Percentiles rank a stretch among this genome's conserved stretches.
These are phyloP conservation scores for Ericerus pela DNA, from an alignment of 1,140 invertebrate genomes.

Conservation along the genomic window DNA sequence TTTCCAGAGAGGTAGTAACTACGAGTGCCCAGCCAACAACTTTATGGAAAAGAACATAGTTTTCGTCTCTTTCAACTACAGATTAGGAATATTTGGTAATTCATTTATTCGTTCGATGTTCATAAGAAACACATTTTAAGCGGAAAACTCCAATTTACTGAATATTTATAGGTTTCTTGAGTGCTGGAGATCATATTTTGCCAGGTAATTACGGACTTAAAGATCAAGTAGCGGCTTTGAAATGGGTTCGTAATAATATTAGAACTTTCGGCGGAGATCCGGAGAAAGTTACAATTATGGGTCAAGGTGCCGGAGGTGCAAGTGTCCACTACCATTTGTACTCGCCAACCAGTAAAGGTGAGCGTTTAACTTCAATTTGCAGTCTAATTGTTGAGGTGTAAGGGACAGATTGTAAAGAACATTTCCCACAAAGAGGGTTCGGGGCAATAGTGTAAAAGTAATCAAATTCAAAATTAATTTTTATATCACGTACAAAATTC, in stretches of 20 bases:
- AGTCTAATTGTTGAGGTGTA: too few species aligned
- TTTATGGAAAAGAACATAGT: conserved; percentile 40
- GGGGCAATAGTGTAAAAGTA: too few species aligned
- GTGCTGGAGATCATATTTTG: neutral
- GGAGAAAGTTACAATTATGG: conserved; percentile 71
- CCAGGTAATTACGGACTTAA: conserved; percentile 82
- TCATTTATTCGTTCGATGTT: neutral
- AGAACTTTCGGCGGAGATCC: conserved; percentile 70
- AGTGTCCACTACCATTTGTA: conserved; percentile 55
- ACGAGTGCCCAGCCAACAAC: conserved; percentile 32
- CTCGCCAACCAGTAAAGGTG: conserved; percentile 31
- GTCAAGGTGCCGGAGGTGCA: conserved; percentile 62
- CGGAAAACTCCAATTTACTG: neutral
- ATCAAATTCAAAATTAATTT: too few species aligned
- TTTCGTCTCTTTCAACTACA: conserved; percentile 45
- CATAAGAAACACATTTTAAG: too few species aligned
- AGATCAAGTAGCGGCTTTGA: conserved; percentile 74
- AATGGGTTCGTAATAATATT: conserved; percentile 76
- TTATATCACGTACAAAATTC: too few species aligned
- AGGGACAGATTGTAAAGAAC: too few species aligned
- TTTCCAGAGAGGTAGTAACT: conserved; percentile 33
- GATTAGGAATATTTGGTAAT: conserved; percentile 36
- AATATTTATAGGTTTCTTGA: neutral
- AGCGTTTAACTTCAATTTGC: too few species aligned
- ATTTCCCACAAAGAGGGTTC: too few species aligned